Base-by-base conservation (phyloP, 1,140 invertebrate species). In the Drosophila ogumai region DNA sequence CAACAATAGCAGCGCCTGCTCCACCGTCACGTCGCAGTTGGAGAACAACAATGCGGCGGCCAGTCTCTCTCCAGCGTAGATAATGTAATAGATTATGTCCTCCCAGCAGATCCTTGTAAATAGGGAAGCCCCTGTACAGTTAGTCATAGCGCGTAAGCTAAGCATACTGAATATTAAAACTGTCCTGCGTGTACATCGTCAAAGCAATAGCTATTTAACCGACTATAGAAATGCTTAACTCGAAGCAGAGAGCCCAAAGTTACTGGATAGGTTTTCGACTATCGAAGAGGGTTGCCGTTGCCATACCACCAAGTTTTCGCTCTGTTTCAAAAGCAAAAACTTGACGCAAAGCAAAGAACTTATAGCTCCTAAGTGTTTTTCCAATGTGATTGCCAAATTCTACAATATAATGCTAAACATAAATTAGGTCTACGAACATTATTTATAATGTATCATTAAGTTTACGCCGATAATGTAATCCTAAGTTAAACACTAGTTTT, bases 321-420 rank as follows among this genome's bases (percentile, higher is more conserved):
- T 72, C 50, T 75, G 60, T 68, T 72, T 75, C 57, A 65, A 72
- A 59, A 72, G 67, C 67, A 59, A 72, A 54, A 72, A 72, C 68
- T 72, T 79, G 66, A 60, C 79, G 69, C 60, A 74, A 84, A 68
- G 69, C 81, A 90, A 90, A 88, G 85, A 88, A 88, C 85, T 88
- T 88, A 88, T 90, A 90, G 85, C 43, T 74, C 44, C 58, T 90
- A 90, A 90, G 85, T 90, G 85, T 90, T 90, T 90, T 85, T 90
- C 81, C 86, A 90, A 90, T 90, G 85, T 90, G 85, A 90, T 90
- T 90, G 81, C 85, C 85, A 90, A 90, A 90, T 85, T 90, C 86
- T 90, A 90, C 86, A 86, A 80, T 74, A 80, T 82, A 67, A 63
- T 19, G 46, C 63, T 75, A 59, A 73, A 66, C 32, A 50, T 74